Percentiles rank a stretch among this genome's conserved stretches.
Conservation (phyloP, 2,113 vertebrate genomes). For the Hippopotamus amphibius region DNA sequence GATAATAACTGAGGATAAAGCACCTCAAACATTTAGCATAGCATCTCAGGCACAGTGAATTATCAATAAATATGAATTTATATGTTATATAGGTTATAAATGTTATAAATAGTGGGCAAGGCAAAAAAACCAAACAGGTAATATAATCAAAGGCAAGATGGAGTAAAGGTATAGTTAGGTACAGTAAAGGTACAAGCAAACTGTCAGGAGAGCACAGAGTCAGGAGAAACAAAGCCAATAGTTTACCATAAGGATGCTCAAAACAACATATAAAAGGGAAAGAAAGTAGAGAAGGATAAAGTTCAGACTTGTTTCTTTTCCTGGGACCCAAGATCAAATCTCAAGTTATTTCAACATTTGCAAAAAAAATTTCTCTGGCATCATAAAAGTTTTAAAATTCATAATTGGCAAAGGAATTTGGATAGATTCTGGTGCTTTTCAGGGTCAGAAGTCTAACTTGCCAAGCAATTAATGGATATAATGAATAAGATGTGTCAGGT, state of each 20-base stretch:
- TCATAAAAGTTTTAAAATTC: background rate
- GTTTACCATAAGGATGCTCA: background rate
- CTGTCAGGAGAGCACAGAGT: background rate
- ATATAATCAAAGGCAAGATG: background rate
- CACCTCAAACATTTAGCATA: background rate
- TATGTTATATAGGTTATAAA: background rate
- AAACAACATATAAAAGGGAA: background rate
- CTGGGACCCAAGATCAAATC: background rate
- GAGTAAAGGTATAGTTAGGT: background rate
- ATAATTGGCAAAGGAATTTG: background rate
- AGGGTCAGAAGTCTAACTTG: background rate
- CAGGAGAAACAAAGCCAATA: background rate
- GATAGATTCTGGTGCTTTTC: background rate
- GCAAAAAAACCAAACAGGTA: background rate
- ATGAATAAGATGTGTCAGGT: background rate
- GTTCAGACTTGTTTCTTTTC: conserved; percentile 3
- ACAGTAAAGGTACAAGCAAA: background rate
- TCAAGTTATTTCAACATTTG: background rate
- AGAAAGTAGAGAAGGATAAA: background rate
- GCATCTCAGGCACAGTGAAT: background rate
- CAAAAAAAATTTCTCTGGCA: background rate
- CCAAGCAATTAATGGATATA: background rate
- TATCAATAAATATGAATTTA: background rate
- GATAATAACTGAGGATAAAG: background rate
- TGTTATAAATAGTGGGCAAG: background rate